Percentiles rank a stretch among this genome's conserved stretches.
Evolutionary conservation across 2,113 vertebrate species (phyloP).

Genomic region (Mustela nigripes): DNA sequence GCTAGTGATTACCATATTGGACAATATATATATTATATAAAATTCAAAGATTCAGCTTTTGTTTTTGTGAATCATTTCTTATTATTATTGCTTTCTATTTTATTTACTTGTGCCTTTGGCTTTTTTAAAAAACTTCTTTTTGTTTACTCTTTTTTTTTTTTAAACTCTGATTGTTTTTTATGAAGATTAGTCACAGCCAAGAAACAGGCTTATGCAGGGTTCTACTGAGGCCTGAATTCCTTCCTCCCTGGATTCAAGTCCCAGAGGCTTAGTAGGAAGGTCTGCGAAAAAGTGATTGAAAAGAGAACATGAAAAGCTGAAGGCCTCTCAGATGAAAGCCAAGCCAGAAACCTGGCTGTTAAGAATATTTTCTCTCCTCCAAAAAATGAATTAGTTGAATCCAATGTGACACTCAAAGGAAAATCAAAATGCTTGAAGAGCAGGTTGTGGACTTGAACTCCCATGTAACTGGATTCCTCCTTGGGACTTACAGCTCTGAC

Average conservation of each 20-base stretch:
- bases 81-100: neutral
- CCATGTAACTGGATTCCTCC: conserved; percentile 63
- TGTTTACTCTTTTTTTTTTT: neutral
- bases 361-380: conserved; percentile 52
- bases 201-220: neutral
- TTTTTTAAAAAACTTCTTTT: neutral
- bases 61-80: neutral
- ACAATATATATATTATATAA: neutral
- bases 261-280: conserved; percentile 42
- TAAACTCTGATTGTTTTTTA: neutral
- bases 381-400: conserved; percentile 68
- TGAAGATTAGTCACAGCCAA: conserved; percentile 26
- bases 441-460: conserved; percentile 56
- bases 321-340: conserved; percentile 50
- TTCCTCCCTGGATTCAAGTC: conserved; percentile 5
- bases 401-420: conserved; percentile 62
- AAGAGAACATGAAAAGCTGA: conserved; percentile 67
- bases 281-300: conserved; percentile 7
- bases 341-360: conserved; percentile 46
- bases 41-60: conserved; percentile 14
- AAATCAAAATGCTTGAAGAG: conserved; percentile 61
- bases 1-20: neutral
- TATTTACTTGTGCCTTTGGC: neutral
- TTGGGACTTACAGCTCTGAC: conserved; percentile 43
- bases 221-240: neutral